These are phyloP conservation scores for Raphicerus campestris DNA, from an alignment of 2,113 vertebrate species.

Conservation along the genomic window DNA sequence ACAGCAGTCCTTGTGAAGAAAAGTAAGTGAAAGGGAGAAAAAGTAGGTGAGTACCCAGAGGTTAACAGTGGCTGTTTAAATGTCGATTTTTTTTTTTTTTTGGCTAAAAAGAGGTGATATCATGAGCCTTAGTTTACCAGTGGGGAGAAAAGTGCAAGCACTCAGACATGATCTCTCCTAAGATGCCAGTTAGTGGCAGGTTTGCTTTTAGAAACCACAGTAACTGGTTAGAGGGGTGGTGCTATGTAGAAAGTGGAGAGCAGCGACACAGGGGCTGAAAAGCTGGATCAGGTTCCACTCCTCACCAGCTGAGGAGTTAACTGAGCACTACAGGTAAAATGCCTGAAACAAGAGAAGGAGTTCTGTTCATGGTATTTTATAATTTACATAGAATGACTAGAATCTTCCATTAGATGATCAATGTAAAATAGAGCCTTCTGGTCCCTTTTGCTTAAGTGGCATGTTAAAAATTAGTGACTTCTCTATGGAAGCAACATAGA, in stretches of 20 bases:
- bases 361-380: background rate
- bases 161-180: background rate
- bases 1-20: background rate
- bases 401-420: background rate
- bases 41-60: background rate
- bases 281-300: background rate
- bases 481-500: background rate
- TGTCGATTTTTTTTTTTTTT: background rate
- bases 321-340: background rate
- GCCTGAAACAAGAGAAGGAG: background rate
- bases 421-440: background rate
- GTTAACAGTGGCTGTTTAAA: background rate
- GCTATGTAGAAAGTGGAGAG: background rate
- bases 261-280: background rate
- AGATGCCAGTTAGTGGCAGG: background rate
- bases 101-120: background rate
- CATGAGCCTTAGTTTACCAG: background rate
- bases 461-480: background rate
- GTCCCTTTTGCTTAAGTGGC: background rate
- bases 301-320: background rate
- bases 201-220: background rate
- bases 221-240: background rate
- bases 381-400: background rate
- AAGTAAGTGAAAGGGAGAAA: background rate
- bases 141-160: background rate